Evolutionary conservation across 2,888 invertebrate genomes (phyloP), one percentile per base, ranked within the genome.

Genomic region (Caenorhabditis afra): DNA sequence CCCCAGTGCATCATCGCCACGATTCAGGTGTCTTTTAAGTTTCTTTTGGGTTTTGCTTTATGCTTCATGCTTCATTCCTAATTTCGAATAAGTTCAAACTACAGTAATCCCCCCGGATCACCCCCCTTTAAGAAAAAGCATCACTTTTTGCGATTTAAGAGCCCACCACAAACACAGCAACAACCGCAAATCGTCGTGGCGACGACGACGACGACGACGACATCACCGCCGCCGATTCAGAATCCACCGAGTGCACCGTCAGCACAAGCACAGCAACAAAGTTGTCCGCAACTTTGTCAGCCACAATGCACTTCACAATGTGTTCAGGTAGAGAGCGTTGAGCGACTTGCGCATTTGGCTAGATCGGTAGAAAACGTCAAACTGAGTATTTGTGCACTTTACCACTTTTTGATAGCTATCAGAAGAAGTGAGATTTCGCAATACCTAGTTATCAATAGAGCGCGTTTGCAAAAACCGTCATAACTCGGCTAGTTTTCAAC

Each of bases 261-360:
- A 39, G 16, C 57, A 23, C 37, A 20, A 50, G 57, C 35, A 64
- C 68, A 68, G 52, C 76, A 77, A 70, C 77, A 64, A 77, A 73
- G 78, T 78, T 78, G 78, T 71, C 71, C 78, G 67, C 78, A 71
- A 55, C 53, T 78, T 41, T 79, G 76, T 61, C 82, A 78, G 50
- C 82, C 82, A 62, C 82, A 82, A 47, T 82, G 82, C 74, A 59
- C 61, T 39, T 64, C 77, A n/a, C 79, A 80, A 70, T 82, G 82
- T 49, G 67, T 82, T 70, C 82, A 82, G 74, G 79, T 64, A 59
- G n/a, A n/a, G n/a, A n/a, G n/a, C n/a, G n/a, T n/a, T n/a, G n/a
- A n/a, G n/a, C n/a, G n/a, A n/a, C n/a, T n/a, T n/a, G n/a, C n/a
- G n/a, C n/a, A n/a, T n/a, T n/a, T n/a, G n/a, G n/a, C n/a, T n/a